Evolutionary conservation across 2,888 invertebrate genomes (phyloP), one percentile per base, ranked within the genome.

Genomic region (Parochlus steinenii): DNA sequence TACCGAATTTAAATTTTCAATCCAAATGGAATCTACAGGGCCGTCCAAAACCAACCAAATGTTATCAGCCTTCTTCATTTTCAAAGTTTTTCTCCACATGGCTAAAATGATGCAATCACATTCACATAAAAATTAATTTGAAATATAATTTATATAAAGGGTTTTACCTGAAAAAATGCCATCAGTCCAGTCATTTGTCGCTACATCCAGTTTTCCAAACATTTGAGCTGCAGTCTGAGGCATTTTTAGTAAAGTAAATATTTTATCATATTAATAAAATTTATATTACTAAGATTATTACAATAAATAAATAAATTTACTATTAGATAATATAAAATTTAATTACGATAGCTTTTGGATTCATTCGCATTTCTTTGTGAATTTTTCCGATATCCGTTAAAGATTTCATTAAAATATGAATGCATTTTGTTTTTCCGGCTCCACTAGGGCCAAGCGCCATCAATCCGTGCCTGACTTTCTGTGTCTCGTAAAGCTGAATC

Each of bases 151-250:
- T n/a, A n/a, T n/a, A n/a, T n/a, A n/a, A n/a, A n/a, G n/a, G n/a
- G n/a, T n/a, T n/a, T n/a, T n/a, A n/a, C 93, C 89, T 1, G 93
- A 92, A 59, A 95, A 95, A 48, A 95, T 92, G 5, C 95, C 95
- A 55, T 95, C 93, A 0, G 93, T 95, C 95, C 95, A 95, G 52
- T 95, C 95, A 51, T 95, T 95, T 2, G 93, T 95, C 3, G 93
- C 92, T 0, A 95, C 93, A 52, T 95, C 93, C 15, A 93, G 62
- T 18, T 89, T 71, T 0, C 95, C 95, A 54, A 95, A 95, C 95
- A 95, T 95, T 65, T 95, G 93, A 0, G 92, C 77, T 0, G 93
- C 86, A 10, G 93, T 93, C n/a, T n/a, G n/a, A n/a, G n/a, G n/a
- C n/a, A n/a, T n/a, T n/a, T n/a, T n/a, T n/a, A n/a, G n/a, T n/a